Evolutionary conservation across 1,140 invertebrate genomes (phyloP), one percentile per base, ranked within the genome.

Genomic region (Ruditapes philippinarum): DNA sequence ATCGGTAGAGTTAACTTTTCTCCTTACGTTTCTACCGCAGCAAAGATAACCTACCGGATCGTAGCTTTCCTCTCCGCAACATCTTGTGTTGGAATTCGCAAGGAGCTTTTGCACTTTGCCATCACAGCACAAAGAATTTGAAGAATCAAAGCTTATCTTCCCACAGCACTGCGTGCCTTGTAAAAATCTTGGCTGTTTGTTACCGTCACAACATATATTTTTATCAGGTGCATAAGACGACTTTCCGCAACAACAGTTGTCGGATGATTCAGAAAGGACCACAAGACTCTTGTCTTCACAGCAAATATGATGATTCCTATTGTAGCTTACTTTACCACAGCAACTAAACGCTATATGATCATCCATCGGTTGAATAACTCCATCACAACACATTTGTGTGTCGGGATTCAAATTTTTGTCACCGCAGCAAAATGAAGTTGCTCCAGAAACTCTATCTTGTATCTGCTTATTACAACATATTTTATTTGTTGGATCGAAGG

Each of bases 201-300:
- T 19, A 57, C 33, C 83, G 60, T 86, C 31, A 25, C 83, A 86
- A 22, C 83, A 86, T 2, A 86, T 38, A 19, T 86, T 45, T 3
- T 36, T 51, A 17, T n/a, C 60, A 7, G 83, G 76, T 22, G 76
- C 76, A 28, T 57, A 51, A 76, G 83, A 73, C 12, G 25, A 76
- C 9, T 49, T n/a, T 11, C 83, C 83, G 76, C 83, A 86, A 25
- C 83, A 86, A 22, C 83, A 86, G 65, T 86, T 86, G 38, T 86
- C 83, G 42, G 51, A 68, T 19, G 42, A 36, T 28, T 33, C 76
- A 14, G 33, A 60, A 45, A 57, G 76, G 22, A 19, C 11, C 36
- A 65, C 33, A 4, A 42, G 19, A 5, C 1, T 25, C 14, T 73
- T 73, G 54, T n/a, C 65, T 4, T 83, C 60, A 42, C 81, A 83